phyloP scores from a whole-genome alignment of 1,140 invertebrate species.

The Anastrepha obliqua region DNA sequence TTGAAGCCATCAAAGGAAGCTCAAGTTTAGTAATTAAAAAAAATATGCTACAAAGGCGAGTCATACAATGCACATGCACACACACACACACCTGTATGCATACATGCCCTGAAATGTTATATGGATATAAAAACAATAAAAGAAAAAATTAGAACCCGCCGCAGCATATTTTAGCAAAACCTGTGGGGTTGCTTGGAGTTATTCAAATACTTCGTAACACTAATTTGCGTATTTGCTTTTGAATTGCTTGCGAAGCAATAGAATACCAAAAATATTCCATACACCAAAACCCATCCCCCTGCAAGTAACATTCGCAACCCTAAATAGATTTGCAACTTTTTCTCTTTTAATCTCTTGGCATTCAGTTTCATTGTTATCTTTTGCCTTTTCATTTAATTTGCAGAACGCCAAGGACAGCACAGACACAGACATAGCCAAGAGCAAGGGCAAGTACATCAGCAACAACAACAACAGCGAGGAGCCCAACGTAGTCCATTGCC shows the following conservation, averaged over 20 bases:
- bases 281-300: neutral
- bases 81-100: neutral
- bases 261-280: constrained; percentile 11
- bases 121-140: neutral
- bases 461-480: neutral
- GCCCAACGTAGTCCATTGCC: neutral
- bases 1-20: constrained; percentile 9
- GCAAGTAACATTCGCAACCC: constrained; percentile 5
- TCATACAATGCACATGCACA: neutral
- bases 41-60: neutral
- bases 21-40: constrained; percentile 16
- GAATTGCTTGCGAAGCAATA: constrained; percentile 52
- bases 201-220: constrained; percentile 44
- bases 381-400: constrained; percentile 14
- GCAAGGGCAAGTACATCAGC: constrained; percentile 11
- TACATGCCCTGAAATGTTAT: neutral
- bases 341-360: constrained; percentile 13
- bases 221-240: constrained; percentile 53
- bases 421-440: neutral
- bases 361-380: constrained; percentile 28
- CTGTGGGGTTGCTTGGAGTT: neutral
- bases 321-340: constrained; percentile 36
- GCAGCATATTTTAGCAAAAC: neutral
- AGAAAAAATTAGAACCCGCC: neutral
- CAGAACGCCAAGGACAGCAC: constrained; percentile 39